Evolutionary conservation across 2,113 vertebrate genomes (phyloP), one percentile per base, ranked within the genome.

Genomic region (Ramphastos sulfuratus): DNA sequence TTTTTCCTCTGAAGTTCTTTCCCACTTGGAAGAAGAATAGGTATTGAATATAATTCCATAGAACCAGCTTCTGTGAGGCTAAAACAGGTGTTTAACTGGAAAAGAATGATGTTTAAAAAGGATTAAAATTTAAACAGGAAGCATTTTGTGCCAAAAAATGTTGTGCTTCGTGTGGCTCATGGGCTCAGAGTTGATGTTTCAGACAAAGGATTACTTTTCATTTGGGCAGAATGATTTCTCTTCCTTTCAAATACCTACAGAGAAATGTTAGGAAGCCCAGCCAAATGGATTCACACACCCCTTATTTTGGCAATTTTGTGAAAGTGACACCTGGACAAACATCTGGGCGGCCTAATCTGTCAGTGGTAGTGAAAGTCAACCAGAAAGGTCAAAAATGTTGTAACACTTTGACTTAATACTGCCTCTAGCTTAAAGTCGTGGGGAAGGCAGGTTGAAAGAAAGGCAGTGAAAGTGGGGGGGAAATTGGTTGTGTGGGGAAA

Each of bases 251-350:
- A 97, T 88, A 92, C 94, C 92, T 35, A 90, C 95, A 95, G 20
- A 95, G 97, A 97, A 96, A 96, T 72, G 60, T 84, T 92, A 85
- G 95, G 96, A 96, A 95, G 75, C 92, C 84, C 83, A 88, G 96
- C 95, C 97, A 97, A 93, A 96, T 91, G 89, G 97, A 85, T 91
- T 95, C 97, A 97, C 96, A 97, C 95, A 92, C 97, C 98, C 97
- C 85, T 52, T 96, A 94, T 97, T 97, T 97, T 97, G 97, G 96
- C 94, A 97, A 97, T 97, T 96, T 83, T 93, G 91, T 96, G 97
- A 70, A 98, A 96, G 94, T 96, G 97, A 98, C 98, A 98, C 98
- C 98, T 98, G 98, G 98, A 97, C 98, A 98, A 98, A 98, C 96
- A 98, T 97, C 96, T 97, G 97, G 96, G 95, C 97, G 97, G 96